Conservation (phyloP, 2,888 invertebrate species). For the Tipula confusa region DNA sequence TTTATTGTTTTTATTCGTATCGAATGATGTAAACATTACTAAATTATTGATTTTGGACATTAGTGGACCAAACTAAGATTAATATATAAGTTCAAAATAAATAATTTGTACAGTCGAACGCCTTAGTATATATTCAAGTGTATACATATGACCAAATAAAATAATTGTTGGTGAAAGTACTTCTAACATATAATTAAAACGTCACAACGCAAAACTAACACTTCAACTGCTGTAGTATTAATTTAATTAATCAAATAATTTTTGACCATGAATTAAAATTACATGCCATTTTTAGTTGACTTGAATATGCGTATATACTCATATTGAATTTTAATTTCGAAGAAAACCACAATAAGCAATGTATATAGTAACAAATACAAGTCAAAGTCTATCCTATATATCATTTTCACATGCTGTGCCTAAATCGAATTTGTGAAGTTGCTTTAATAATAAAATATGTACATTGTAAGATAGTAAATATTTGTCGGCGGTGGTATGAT, state of each 20-base stretch:
- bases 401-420: neutral
- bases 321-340: conserved; percentile 1
- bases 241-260: neutral
- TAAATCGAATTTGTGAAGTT: neutral
- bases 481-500: neutral
- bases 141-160: neutral
- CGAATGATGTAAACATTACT: neutral
- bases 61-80: neutral
- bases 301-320: neutral
- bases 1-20: neutral
- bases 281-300: neutral
- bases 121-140: neutral
- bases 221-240: neutral
- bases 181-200: neutral
- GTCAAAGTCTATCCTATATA: neutral
- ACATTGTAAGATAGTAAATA: neutral
- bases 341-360: neutral
- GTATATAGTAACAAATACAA: neutral
- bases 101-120: neutral
- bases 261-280: conserved; percentile 16
- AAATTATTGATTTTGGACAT: neutral
- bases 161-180: neutral
- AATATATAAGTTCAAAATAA: neutral
- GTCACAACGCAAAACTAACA: neutral
- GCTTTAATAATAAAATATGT: neutral